These are phyloP conservation scores for Ceratosolen solmsi DNA, from an alignment of 1,140 invertebrate genomes.

Conservation along the genomic window DNA sequence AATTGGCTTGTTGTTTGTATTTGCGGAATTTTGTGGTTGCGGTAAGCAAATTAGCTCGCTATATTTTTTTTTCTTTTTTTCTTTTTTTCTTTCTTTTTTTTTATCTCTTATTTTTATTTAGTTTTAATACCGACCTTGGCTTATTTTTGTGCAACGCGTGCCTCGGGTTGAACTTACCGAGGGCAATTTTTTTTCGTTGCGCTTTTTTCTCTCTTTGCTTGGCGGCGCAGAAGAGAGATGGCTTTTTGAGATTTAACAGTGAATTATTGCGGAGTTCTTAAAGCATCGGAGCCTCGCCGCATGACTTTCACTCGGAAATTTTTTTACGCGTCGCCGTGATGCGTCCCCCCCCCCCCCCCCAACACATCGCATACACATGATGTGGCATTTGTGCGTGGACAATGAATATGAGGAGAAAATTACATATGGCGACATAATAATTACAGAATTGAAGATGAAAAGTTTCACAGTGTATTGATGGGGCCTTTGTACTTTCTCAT, in stretches of 20 bases:
- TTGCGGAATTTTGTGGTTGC: not conserved
- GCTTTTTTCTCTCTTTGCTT: not conserved
- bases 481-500: too few relatives aligned
- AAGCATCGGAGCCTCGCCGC: not conserved
- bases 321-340: not conserved
- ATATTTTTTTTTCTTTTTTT: too few relatives aligned
- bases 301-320: not conserved
- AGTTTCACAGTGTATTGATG: too few relatives aligned
- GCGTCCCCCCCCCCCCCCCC: not conserved
- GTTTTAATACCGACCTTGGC: not conserved
- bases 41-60: not conserved
- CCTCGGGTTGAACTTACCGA: too few relatives aligned
- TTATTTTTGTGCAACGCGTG: not conserved
- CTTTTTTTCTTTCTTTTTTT: not conserved
- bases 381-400: too few relatives aligned
- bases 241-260: not conserved
- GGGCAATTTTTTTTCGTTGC: not conserved
- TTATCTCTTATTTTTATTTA: not conserved
- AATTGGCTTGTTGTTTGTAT: not conserved
- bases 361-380: too few relatives aligned
- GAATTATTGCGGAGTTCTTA: not conserved
- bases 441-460: too few relatives aligned
- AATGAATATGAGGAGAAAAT: too few relatives aligned
- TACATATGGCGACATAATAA: too few relatives aligned
- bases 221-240: not conserved